Evolutionary conservation across 2,797 vertebrate species (phyloP).

Genomic region (Chaunax sp.): DNA sequence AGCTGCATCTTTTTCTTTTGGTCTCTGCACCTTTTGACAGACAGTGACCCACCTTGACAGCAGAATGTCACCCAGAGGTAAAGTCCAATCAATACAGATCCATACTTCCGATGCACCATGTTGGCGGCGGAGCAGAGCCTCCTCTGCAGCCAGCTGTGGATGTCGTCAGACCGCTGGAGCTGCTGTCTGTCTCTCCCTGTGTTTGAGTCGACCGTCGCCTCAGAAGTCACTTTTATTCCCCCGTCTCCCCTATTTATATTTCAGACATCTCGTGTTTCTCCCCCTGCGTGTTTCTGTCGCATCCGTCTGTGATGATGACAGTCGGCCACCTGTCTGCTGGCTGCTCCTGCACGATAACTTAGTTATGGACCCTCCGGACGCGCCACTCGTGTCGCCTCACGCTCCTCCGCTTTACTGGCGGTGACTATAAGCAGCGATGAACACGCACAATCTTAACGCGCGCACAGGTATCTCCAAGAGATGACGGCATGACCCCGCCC

Average conservation of each 20-base stretch:
- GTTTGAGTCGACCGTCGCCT: slow-evolving; percentile 20
- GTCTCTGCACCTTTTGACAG: not conserved
- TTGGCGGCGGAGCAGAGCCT: slow-evolving; percentile 30
- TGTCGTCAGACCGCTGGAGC: slow-evolving; percentile 44
- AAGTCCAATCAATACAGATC: slow-evolving; percentile 71
- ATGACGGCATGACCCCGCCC: not conserved
- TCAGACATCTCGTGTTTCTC: slow-evolving; percentile 1
- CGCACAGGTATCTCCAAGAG: not conserved
- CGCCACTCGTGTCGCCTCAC: slow-evolving; percentile 11
- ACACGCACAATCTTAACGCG: no score
- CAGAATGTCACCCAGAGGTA: slow-evolving; percentile 81
- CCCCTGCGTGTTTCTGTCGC: slow-evolving; percentile 8
- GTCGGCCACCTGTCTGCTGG: slow-evolving; percentile 53
- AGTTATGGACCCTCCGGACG: slow-evolving; percentile 14
- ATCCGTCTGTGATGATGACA: slow-evolving; percentile 6
- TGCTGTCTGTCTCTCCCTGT: not conserved
- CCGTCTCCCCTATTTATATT: slow-evolving; percentile 5
- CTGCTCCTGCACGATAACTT: slow-evolving; percentile 20
- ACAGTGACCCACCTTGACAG: slow-evolving; percentile 79
- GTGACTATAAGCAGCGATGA: slow-evolving; percentile 25
- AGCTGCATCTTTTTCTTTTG: not conserved
- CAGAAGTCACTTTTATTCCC: slow-evolving; percentile 42
- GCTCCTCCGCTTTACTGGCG: slow-evolving; percentile 20
- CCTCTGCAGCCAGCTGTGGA: slow-evolving; percentile 37
- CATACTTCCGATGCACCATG: slow-evolving; percentile 67